These are phyloP conservation scores for Orientallactaga sibirica DNA, from an alignment of 2,797 vertebrate species.

Conservation along the genomic window DNA sequence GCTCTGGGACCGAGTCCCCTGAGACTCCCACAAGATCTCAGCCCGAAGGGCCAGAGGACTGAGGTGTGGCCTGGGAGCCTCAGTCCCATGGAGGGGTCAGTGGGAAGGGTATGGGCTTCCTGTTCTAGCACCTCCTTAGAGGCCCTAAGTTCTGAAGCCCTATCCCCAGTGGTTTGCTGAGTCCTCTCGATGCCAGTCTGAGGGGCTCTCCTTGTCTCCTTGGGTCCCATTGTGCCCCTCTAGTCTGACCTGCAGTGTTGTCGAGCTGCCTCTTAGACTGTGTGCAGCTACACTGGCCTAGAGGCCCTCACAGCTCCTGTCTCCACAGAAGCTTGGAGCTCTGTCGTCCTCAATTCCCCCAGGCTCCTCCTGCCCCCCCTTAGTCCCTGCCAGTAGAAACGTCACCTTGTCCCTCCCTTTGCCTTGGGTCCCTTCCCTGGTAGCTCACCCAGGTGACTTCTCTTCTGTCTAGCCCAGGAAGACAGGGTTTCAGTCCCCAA, in stretches of 20 bases:
- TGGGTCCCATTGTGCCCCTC: not conserved
- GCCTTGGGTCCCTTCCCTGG: not conserved
- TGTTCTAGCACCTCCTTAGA: too few species aligned
- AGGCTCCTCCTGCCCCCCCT: not conserved
- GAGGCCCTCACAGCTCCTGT: not conserved
- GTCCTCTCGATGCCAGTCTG: not conserved
- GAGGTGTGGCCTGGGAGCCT: not conserved
- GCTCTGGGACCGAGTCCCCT: not conserved
- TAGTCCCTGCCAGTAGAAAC: not conserved
- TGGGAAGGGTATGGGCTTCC: not conserved
- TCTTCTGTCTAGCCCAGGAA: not conserved
- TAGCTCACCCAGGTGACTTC: not conserved
- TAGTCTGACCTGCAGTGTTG: not conserved
- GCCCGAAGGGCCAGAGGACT: not conserved
- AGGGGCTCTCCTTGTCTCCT: not conserved
- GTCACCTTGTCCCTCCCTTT: not conserved
- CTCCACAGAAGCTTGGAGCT: not conserved
- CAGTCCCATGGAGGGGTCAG: not conserved
- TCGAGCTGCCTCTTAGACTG: not conserved
- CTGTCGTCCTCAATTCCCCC: not conserved
- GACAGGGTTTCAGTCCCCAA: not conserved
- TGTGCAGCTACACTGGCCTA: not conserved
- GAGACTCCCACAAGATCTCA: not conserved
- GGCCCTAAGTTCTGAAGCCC: too few species aligned
- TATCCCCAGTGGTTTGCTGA: not conserved